Conservation (phyloP, 2,113 vertebrate genomes). For the Eurypyga helias region DNA sequence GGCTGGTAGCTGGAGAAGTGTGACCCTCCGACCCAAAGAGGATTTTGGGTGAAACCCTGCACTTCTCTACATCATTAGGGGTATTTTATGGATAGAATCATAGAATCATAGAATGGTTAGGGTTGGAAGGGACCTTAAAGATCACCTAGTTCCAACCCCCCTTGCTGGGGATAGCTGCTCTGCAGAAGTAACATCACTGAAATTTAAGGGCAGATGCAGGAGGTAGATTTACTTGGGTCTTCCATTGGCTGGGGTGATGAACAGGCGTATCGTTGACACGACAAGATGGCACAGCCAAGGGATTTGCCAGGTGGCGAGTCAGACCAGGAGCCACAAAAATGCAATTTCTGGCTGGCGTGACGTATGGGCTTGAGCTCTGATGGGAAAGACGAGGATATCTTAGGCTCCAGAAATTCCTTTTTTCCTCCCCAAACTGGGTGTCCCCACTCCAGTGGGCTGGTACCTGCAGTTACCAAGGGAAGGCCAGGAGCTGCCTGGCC, state of each 20-base stretch:
- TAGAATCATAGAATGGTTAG: no score
- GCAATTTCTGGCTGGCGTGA: rapidly evolving
- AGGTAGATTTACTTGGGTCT: neutral
- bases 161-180: neutral
- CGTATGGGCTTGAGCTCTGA: neutral
- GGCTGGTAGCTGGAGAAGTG: neutral
- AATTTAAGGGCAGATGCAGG: neutral
- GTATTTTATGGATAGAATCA: neutral
- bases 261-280: neutral
- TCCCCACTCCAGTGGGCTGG: neutral
- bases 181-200: neutral
- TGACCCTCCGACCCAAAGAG: rapidly evolving
- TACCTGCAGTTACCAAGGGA: rapidly evolving
- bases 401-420: neutral
- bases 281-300: neutral
- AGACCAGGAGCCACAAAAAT: neutral
- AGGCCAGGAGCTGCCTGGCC: neutral
- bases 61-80: neutral
- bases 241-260: neutral
- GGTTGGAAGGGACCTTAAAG: no score
- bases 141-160: no score
- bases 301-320: neutral
- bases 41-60: neutral
- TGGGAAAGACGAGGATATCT: neutral
- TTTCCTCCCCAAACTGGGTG: neutral